Conservation (phyloP, 1,140 invertebrate genomes). For the Delia radicum region DNA sequence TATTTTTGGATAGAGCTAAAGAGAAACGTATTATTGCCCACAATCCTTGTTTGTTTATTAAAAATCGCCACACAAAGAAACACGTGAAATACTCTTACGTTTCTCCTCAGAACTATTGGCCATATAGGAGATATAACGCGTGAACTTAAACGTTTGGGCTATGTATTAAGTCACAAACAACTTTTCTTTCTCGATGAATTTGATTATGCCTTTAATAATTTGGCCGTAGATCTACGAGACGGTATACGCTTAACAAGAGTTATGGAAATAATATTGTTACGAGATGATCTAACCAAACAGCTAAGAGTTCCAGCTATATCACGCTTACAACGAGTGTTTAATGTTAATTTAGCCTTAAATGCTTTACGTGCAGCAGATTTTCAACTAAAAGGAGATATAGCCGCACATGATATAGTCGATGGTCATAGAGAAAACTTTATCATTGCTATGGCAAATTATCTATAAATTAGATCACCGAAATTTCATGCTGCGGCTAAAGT, state of each 20-base stretch:
- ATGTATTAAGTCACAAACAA: conserved; percentile 76
- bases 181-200: conserved; percentile 84
- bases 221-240: conserved; percentile 73
- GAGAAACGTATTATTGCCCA: conserved; percentile 76
- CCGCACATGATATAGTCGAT: conserved; percentile 76
- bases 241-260: conserved; percentile 75
- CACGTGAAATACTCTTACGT: conserved; percentile 71
- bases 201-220: conserved; percentile 78
- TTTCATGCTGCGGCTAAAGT: conserved; percentile 67
- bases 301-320: conserved; percentile 84
- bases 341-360: conserved; percentile 72
- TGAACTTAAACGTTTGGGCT: conserved; percentile 74
- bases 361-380: conserved; percentile 64
- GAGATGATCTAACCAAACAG: conserved; percentile 64
- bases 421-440: conserved; percentile 83
- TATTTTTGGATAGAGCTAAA: conserved; percentile 86
- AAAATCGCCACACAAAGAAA: conserved; percentile 80
- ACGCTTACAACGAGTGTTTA: conserved; percentile 83
- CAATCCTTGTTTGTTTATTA: conserved; percentile 87
- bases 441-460: conserved; percentile 85
- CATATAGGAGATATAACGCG: conserved; percentile 83
- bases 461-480: conserved; percentile 75
- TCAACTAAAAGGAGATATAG: conserved; percentile 65
- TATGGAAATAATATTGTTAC: conserved; percentile 79
- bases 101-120: conserved; percentile 82